Evolutionary conservation across 2,888 invertebrate genomes (phyloP), one percentile per base, ranked within the genome.

Genomic region (Amiota minor): DNA sequence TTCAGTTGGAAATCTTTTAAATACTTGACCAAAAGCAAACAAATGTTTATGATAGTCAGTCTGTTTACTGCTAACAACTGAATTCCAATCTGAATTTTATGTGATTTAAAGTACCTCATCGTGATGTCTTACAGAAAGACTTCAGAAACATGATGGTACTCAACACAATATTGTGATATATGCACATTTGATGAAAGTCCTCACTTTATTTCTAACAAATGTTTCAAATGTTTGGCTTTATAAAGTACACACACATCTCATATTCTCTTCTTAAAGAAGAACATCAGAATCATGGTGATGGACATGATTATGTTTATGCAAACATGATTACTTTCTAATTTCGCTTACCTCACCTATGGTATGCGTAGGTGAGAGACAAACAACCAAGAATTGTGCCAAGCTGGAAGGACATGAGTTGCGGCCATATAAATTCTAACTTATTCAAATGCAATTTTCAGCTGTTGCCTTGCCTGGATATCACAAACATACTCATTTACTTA

Each of bases 391-490:
- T 67, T 67, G 47, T 20, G 16, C 49, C 47, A 49, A 2, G 2
- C n/a, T n/a, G 35, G 46, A n/a, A 14, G 46, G n/a, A 59, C 10
- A 59, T 8, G 35, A 16, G 46, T 12, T 49, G 71, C 71, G 61
- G 68, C 46, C 59, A 72, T 74, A 80, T 77, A 77, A 79, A 77
- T 78, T 71, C 74, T 72, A 72, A 74, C 75, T 76, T 75, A 78
- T 75, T 77, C 72, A 76, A 80, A 76, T 77, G 77, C 79, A 80
- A 77, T 80, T 78, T 81, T 76, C 74, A 74, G 73, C 80, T 75
- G 65, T 55, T 59, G 72, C 67, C 72, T 56, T 75, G 70, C 67
- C 67, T 9, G 20, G 23, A 59, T 16, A 47, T 18, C 65, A 16
- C 47, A 65, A 49, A 47, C 49, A 20, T 11, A 45, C 46, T n/a